These are phyloP conservation scores for Steinernema khuongi DNA, from an alignment of 1,140 invertebrate species.

Conservation along the genomic window DNA sequence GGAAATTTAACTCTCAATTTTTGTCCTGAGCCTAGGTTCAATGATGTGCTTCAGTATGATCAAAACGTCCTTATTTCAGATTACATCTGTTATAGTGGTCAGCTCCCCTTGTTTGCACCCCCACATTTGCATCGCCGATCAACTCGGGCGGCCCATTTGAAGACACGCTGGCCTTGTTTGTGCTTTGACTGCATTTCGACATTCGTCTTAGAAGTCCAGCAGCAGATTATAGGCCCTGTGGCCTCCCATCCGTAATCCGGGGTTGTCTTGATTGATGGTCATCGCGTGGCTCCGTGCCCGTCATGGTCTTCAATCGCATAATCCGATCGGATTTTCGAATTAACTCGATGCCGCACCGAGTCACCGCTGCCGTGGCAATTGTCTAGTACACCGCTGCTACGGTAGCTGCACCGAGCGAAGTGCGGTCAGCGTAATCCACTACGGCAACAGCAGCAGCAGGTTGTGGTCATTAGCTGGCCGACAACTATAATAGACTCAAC, in stretches of 20 bases:
- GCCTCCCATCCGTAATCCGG: not conserved
- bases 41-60: no score
- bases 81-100: no score
- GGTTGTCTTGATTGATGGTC: slow-evolving; percentile 16
- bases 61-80: no score
- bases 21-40: no score
- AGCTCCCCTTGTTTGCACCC: not conserved
- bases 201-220: not conserved
- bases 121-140: not conserved
- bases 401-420: no score
- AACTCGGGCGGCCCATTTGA: no score
- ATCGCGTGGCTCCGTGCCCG: not conserved
- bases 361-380: no score
- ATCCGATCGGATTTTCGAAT: slow-evolving; percentile 8
- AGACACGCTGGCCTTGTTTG: not conserved
- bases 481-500: not conserved
- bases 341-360: not conserved
- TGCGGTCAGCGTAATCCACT: no score
- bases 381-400: no score
- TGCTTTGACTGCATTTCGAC: not conserved
- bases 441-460: not conserved
- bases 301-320: not conserved
- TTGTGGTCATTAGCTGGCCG: not conserved
- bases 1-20: no score
- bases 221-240: slow-evolving; percentile 15